Percentiles rank a stretch among this genome's conserved stretches.
phyloP scores from a whole-genome alignment of 2,113 vertebrate species.

The Alethe castanea region DNA sequence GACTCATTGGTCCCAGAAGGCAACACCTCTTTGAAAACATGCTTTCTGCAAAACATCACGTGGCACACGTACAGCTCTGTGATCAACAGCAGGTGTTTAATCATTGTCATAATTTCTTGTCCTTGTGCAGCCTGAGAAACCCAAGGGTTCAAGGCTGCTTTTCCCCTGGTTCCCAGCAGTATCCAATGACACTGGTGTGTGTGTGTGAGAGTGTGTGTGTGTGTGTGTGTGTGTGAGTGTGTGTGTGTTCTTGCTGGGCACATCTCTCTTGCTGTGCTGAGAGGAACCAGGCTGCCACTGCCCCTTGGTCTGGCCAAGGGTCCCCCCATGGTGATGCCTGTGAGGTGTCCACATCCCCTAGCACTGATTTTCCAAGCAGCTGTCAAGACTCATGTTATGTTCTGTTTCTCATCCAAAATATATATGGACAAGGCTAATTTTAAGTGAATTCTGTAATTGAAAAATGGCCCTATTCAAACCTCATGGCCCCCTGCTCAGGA shows the following conservation, averaged over 20 bases:
- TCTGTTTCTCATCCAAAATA: neutral
- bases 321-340: neutral
- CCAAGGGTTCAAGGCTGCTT: too few species aligned
- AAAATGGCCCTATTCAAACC: neutral
- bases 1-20: too few species aligned
- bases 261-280: neutral
- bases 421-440: neutral
- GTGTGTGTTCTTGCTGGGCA: neutral
- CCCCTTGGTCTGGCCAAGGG: neutral
- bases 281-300: neutral
- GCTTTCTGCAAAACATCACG: too few species aligned
- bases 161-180: too few species aligned
- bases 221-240: neutral
- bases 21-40: too few species aligned
- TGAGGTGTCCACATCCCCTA: neutral
- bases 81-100: too few species aligned
- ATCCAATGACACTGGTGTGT: too few species aligned
- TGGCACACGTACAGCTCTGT: too few species aligned
- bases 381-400: neutral
- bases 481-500: fast-evolving
- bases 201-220: too few species aligned
- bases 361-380: neutral
- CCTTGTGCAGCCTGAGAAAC: too few species aligned
- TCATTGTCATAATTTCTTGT: too few species aligned
- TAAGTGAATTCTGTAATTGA: neutral